These are phyloP conservation scores for Notocelia uddmanniana DNA, from an alignment of 2,888 invertebrate genomes.

Conservation along the genomic window DNA sequence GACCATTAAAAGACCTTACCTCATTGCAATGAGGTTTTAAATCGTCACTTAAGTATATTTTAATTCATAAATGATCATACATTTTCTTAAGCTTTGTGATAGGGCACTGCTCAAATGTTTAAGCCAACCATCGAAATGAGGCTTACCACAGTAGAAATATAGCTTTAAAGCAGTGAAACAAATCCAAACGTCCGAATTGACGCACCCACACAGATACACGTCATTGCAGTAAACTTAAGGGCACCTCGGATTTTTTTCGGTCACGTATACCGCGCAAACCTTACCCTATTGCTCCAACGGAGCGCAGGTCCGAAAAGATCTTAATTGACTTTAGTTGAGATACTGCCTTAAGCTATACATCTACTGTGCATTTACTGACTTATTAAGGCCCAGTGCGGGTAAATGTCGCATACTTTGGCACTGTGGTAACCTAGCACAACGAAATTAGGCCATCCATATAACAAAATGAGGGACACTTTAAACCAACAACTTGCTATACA, in stretches of 20 bases:
- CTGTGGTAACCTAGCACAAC: slow-evolving; percentile 65
- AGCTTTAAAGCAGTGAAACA: no score
- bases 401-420: slow-evolving; percentile 64
- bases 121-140: background rate
- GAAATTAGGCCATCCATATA: slow-evolving; percentile 58
- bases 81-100: background rate
- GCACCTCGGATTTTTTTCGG: no score
- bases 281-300: no score
- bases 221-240: no score
- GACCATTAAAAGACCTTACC: background rate
- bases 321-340: no score
- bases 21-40: background rate
- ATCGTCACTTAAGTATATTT: background rate
- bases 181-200: no score
- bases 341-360: no score
- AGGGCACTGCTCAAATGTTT: background rate
- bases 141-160: no score
- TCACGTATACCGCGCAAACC: no score
- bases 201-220: no score
- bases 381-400: slow-evolving; percentile 24
- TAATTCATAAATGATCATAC: background rate
- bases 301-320: no score
- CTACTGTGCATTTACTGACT: no score
- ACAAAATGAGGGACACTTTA: slow-evolving; percentile 37
- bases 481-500: slow-evolving; percentile 42